Percentiles rank a stretch among this genome's conserved stretches.
Conservation (phyloP, 2,888 invertebrate genomes). For the Bombylius major region DNA sequence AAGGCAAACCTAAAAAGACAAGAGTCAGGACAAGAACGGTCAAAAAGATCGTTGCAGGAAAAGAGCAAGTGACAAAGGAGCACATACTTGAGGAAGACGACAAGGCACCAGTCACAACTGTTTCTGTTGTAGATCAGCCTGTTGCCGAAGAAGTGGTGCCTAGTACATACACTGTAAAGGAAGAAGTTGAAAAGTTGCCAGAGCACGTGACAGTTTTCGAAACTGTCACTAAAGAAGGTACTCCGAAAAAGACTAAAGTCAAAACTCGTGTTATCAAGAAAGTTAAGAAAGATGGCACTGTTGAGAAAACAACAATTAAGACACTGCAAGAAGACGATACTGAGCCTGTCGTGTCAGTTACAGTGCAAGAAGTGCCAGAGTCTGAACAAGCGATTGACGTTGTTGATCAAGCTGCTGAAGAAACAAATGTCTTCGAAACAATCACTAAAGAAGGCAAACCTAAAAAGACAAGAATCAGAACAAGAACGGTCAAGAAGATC, state of each 20-base stretch:
- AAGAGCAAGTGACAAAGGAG: conserved; percentile 32
- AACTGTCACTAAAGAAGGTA: conserved; percentile 16
- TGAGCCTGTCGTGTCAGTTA: conserved; percentile 27
- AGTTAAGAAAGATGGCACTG: conserved; percentile 25
- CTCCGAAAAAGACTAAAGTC: conserved; percentile 22
- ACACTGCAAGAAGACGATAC: conserved; percentile 32
- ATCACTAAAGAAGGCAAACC: conserved; percentile 18
- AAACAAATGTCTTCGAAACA: conserved; percentile 9
- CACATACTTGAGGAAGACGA: conserved; percentile 32
- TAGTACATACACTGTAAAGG: conserved; percentile 2
- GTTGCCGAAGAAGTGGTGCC: conserved; percentile 5
- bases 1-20: conserved; percentile 20
- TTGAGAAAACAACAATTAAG: conserved; percentile 32
- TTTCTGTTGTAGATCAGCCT: conserved; percentile 16
- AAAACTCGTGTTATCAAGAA: conserved; percentile 29
- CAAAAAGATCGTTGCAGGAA: conserved; percentile 28
- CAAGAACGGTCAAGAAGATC: conserved; percentile 19
- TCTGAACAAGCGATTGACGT: conserved; percentile 15
- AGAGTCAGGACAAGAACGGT: conserved; percentile 26
- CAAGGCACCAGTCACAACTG: conserved; percentile 26
- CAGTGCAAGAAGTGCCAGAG: conserved; percentile 22
- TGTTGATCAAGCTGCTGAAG: conserved; percentile 1
- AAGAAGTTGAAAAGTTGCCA: conserved; percentile 21
- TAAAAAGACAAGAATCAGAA: conserved; percentile 23
- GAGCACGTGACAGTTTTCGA: conserved; percentile 18